Evolutionary conservation across 64 coral and sea anemone species (phyloP).

Genomic region (Astreopora myriophthalma): DNA sequence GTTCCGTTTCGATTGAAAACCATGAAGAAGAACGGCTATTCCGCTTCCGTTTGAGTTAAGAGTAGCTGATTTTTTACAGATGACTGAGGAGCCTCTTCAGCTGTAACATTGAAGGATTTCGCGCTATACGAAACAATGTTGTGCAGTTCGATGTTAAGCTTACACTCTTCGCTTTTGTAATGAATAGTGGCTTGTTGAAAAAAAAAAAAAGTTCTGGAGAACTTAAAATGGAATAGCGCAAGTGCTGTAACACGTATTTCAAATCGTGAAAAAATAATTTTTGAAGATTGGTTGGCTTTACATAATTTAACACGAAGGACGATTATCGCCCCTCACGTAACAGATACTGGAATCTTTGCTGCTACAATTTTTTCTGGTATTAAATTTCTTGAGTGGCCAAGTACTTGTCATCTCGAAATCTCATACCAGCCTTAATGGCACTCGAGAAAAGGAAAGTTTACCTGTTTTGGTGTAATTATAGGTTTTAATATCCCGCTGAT

Average conservation of each 20-base stretch:
- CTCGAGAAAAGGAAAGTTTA: not conserved
- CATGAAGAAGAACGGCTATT: not conserved
- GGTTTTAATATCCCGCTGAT: not conserved
- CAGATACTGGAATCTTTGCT: not conserved
- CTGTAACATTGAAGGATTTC: not conserved
- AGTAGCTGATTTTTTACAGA: not conserved
- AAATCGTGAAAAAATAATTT: not conserved
- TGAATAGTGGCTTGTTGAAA: not conserved
- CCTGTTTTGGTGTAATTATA: not conserved
- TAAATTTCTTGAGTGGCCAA: not conserved
- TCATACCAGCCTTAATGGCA: not conserved
- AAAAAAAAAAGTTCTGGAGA: not conserved
- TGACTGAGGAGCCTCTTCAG: not conserved
- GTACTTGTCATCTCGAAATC: not conserved
- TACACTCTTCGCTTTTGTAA: not conserved
- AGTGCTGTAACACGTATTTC: not conserved
- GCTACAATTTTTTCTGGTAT: not conserved
- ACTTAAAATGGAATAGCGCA: not conserved
- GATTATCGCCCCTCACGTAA: not conserved
- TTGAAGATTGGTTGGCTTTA: not conserved
- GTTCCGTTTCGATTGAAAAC: conserved; percentile 2
- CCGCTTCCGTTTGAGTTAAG: not conserved
- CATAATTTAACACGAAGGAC: conserved; percentile 10
- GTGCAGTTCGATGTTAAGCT: not conserved
- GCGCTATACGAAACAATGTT: not conserved